Evolutionary conservation across 2,888 invertebrate species (phyloP), one percentile per base, ranked within the genome.

Genomic region (Lithosia quadra): DNA sequence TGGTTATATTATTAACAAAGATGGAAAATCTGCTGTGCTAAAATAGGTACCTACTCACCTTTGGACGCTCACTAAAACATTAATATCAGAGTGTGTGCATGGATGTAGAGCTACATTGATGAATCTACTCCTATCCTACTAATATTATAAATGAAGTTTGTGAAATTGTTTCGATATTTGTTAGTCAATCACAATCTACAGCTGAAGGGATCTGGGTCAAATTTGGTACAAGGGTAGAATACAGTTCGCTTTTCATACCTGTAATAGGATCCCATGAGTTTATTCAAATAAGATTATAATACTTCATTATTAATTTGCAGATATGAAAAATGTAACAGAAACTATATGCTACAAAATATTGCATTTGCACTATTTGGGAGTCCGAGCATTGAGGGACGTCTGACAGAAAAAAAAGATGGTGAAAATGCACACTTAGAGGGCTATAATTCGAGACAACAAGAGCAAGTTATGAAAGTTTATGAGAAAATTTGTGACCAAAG

Each of bases 311-410:
- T 34, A 22, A 90, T 84, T 88, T 95, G 85, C 87, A 94, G 95
- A 75, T 96, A 96, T 86, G 95, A 95, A 76, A 88, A 86, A 78
- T 82, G 88, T 65, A 93, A 96, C 73, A 91, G 95, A 72, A 92
- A 93, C 72, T 89, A 92, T 75, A 86, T 96, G 61, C 86, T 95
- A 58, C 90, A 95, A 78, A 96, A 96, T 87, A 92, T 96, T 71
- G 95, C 95, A 34, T 96, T 93, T 88, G 95, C 95, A 15, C 85
- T 96, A 63, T 95, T 90, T 86, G 96, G 96, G 3, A 90, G 94
- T 62, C 96, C 96, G 2, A 89, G 86, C 65, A 73, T 73, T 58
- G 95, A 93, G 84, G 90, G 91, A 22, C 95, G 95, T 71, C 77
- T 90, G 13, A 79, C 82, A 33, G 82, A 84, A 69, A 73, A 83